Base-by-base conservation (phyloP, 23 tunicate species). In the Halocynthia aurantium region DNA sequence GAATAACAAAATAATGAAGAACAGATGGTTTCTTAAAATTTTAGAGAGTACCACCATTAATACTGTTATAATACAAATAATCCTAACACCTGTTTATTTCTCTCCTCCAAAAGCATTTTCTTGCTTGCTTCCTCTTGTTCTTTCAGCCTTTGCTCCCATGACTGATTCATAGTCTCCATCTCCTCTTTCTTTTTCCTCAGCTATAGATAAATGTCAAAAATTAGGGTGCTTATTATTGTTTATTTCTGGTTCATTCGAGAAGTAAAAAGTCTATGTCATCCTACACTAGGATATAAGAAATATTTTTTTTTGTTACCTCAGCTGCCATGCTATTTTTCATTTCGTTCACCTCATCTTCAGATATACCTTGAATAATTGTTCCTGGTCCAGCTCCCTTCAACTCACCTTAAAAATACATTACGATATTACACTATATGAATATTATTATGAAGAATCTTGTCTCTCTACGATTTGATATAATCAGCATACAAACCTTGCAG, bases 121-220 rank as follows among this genome's bases (percentile, higher is more conserved):
- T 77, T 12, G 40, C 86, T 92, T 50, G 10, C 66, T 69, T 73
- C 60, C 15, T 78, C 75, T 66, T 92, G 85, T n/a, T 82, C 88
- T 70, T 92, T 90, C 10, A 92, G 71, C 53, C 90, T 76, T 74
- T 86, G 92, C 63, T 92, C 85, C 98, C 98, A 92, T 20, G 86
- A 58, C 72, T 40, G 72, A 72, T 92, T 92, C 91, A 91, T 81
- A 15, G 76, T 70, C 73, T 91, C 91, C 84, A 92, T 92, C 53
- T 92, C 98, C 74, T 92, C 84, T 57, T 92, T 85, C 50, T 82
- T 92, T 61, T 79, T 73, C 44, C 73, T 62, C 63, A 92, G 70
- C 98, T 92, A 52, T 11, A 75, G 7, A 80, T 9, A 9, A 0
- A 61, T 50, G 44, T 31, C 1, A 31, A 31, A 31, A 31, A 31